Evolutionary conservation across 37 sponge, comb jelly and placozoan species (phyloP).

Genomic region (Aphrocallistes beatrix): DNA sequence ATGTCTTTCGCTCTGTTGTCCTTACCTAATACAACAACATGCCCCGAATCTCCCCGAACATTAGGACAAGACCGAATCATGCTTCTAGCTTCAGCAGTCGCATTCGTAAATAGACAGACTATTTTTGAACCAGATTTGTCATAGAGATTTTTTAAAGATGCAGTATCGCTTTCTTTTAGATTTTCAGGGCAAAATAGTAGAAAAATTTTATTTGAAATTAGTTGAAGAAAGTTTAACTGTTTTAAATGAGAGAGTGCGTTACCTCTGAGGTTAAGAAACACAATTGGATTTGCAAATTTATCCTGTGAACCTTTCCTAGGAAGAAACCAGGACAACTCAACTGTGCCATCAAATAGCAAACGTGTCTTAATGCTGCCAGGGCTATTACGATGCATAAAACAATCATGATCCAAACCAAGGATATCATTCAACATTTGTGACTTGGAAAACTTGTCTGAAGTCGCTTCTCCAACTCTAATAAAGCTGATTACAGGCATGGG

Average conservation of each 20-base stretch:
- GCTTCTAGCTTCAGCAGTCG: neutral
- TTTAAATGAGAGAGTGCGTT: neutral
- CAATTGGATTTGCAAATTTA: constrained; percentile 21
- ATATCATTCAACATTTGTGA: constrained; percentile 22
- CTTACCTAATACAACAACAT: neutral
- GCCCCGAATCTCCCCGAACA: neutral
- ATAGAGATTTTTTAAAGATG: neutral
- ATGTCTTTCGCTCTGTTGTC: neutral
- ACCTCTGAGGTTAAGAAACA: constrained; percentile 28
- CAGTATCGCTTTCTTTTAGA: neutral
- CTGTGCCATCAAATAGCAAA: constrained; percentile 5
- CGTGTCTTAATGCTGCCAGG: neutral
- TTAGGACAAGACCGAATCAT: neutral
- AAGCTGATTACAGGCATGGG: constrained; percentile 28
- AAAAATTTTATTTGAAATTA: neutral
- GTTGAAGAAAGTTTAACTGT: constrained; percentile 21
- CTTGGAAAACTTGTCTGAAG: constrained; percentile 22
- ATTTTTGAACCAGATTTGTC: neutral
- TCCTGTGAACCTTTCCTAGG: neutral
- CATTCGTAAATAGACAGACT: neutral
- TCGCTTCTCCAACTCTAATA: constrained; percentile 15
- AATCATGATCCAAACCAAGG: neutral
- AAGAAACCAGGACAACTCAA: constrained; percentile 28
- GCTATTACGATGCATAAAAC: constrained; percentile 28
- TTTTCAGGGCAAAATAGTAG: neutral